Conservation (phyloP, 2,113 vertebrate species). For the Aptenodytes forsteri region DNA sequence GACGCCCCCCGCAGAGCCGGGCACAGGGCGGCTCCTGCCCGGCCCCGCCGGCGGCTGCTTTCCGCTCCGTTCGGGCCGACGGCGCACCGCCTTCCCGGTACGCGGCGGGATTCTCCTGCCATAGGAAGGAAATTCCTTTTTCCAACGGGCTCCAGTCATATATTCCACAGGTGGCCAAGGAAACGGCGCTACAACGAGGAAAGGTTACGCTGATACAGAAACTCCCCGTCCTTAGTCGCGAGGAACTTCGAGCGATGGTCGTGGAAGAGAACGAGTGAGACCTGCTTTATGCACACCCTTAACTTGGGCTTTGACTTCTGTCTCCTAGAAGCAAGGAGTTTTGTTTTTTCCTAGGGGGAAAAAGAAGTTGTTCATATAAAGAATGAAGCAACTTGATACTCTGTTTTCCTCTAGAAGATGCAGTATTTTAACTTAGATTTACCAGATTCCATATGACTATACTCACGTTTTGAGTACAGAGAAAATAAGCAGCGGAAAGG, state of each 20-base stretch:
- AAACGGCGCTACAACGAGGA: neutral
- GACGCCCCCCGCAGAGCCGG: neutral
- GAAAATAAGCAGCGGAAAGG: neutral
- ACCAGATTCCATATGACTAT: neutral
- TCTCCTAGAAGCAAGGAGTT: neutral
- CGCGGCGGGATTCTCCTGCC: neutral
- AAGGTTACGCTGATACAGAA: neutral
- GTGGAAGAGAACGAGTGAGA: neutral
- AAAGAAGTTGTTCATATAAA: neutral
- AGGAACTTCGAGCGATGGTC: fast-evolving
- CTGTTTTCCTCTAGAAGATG: neutral
- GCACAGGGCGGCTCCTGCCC: neutral
- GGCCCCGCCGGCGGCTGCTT: neutral
- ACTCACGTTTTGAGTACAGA: neutral
- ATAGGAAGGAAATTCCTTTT: fast-evolving
- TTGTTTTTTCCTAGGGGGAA: neutral
- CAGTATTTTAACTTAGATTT: neutral
- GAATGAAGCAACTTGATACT: neutral
- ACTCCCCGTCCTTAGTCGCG: neutral
- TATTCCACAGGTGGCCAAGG: neutral
- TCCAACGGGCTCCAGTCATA: neutral
- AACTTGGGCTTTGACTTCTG: neutral
- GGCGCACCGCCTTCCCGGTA: fast-evolving
- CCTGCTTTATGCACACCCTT: neutral
- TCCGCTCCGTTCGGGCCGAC: neutral